phyloP scores from a whole-genome alignment of 2,113 vertebrate genomes.

The Tretioscincus oriximinensis region DNA sequence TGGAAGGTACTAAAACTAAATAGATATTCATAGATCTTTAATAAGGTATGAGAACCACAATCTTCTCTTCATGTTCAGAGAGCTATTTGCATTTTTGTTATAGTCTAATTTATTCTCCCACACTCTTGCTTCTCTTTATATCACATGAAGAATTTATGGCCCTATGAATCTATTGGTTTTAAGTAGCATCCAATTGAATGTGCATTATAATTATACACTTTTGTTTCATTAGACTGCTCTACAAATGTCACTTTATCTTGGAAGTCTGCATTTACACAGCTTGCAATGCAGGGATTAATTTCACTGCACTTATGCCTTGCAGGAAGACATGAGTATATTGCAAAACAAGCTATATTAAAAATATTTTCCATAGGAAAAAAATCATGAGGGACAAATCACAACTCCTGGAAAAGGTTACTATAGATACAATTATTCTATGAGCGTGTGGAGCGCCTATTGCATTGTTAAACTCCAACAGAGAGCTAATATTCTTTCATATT shows the following conservation, averaged over 20 bases:
- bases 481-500: constrained; percentile 65
- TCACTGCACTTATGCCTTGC: constrained; percentile 75
- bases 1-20: not conserved
- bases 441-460: constrained; percentile 58
- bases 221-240: constrained; percentile 61
- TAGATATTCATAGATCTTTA: not conserved
- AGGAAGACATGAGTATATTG: constrained; percentile 55
- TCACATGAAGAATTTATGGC: constrained; percentile 10
- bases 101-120: constrained; percentile 32
- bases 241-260: constrained; percentile 55
- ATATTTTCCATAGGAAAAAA: constrained; percentile 68
- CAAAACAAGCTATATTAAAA: constrained; percentile 69
- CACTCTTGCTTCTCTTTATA: not conserved
- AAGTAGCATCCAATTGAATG: constrained; percentile 53
- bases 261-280: constrained; percentile 58
- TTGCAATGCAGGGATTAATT: constrained; percentile 71
- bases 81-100: constrained; percentile 29
- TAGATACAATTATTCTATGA: constrained; percentile 71
- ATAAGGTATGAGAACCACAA: not conserved
- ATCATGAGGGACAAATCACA: constrained; percentile 63
- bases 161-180: constrained; percentile 37
- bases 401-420: constrained; percentile 64
- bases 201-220: constrained; percentile 41
- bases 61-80: not conserved
- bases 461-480: constrained; percentile 74